These are phyloP conservation scores for Tiliqua scincoides DNA, from an alignment of 2,113 vertebrate genomes.

Conservation along the genomic window DNA sequence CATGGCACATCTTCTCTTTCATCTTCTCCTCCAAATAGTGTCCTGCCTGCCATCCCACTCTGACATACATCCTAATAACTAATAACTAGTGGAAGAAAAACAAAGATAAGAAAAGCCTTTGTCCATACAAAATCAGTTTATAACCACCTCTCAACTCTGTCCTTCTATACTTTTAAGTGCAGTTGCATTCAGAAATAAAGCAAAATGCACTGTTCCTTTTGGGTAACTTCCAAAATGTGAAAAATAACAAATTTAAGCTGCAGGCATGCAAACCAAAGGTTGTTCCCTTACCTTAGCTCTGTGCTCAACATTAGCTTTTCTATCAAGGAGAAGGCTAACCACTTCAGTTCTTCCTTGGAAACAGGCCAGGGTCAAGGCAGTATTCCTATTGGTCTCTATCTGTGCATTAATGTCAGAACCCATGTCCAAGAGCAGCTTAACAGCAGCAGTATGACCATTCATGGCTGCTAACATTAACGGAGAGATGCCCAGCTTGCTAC, in stretches of 20 bases:
- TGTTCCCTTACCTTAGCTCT: constrained; percentile 89
- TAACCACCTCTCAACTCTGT: not conserved
- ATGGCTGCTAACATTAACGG: constrained; percentile 98
- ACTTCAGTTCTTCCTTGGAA: constrained; percentile 98
- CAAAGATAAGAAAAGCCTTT: not conserved
- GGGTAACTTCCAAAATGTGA: too few species aligned
- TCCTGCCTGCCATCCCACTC: not conserved
- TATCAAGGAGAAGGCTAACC: constrained; percentile 94
- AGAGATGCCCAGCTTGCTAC: constrained; percentile 98
- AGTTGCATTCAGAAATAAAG: not conserved
- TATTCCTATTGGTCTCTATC: constrained; percentile 99
- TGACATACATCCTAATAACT: not conserved
- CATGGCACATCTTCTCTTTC: too few species aligned
- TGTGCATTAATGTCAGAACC: constrained; percentile 99
- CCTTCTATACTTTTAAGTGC: not conserved
- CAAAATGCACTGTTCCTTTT: not conserved
- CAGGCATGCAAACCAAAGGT: rapidly evolving
- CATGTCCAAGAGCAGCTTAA: constrained; percentile 97
- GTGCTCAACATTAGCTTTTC: constrained; percentile 98
- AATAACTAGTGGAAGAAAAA: not conserved
- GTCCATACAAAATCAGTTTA: not conserved
- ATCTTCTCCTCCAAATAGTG: not conserved
- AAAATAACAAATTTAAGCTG: not conserved
- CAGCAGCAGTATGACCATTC: constrained; percentile 97
- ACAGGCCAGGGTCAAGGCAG: constrained; percentile 95